These are phyloP conservation scores for Drosophila melanocephala DNA, from an alignment of 2,888 invertebrate species.

Conservation along the genomic window DNA sequence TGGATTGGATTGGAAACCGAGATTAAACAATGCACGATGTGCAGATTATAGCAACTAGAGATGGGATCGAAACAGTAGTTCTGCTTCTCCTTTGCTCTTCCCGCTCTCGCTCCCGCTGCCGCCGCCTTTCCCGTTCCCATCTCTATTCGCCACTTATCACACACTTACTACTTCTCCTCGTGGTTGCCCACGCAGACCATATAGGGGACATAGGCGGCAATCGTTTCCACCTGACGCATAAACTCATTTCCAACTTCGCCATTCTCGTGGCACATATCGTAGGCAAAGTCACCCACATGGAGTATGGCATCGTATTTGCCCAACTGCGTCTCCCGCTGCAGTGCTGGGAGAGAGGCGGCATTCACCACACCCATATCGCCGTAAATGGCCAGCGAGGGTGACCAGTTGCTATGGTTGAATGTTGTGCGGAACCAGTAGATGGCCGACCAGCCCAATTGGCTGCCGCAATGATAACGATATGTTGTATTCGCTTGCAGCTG, in stretches of 20 bases:
- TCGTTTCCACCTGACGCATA: constrained; percentile 95
- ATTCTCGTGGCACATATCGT: constrained; percentile 94
- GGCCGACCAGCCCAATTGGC: constrained; percentile 92
- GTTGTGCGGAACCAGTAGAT: constrained; percentile 91
- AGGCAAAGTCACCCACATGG: constrained; percentile 98
- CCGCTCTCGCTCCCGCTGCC: not conserved
- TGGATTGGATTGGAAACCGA: not conserved
- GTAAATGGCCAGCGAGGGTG: constrained; percentile 93
- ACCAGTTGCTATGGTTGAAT: constrained; percentile 89
- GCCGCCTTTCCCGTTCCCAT: not conserved
- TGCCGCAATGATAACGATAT: constrained; percentile 94
- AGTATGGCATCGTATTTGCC: constrained; percentile 94
- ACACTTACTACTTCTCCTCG: constrained; percentile 91
- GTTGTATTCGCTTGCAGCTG: constrained; percentile 88
- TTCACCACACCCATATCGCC: constrained; percentile 98
- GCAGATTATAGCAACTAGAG: not conserved
- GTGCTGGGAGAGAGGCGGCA: constrained; percentile 92
- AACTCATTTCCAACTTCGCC: constrained; percentile 95
- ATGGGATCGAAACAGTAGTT: not conserved
- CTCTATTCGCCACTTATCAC: too few species aligned
- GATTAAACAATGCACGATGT: not conserved
- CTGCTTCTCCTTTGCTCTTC: not conserved
- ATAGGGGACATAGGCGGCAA: constrained; percentile 96
- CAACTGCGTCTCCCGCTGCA: constrained; percentile 93
- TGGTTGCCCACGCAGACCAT: constrained; percentile 98